Conservation (phyloP, 2,888 invertebrate species). For the Panzeria rudis region DNA sequence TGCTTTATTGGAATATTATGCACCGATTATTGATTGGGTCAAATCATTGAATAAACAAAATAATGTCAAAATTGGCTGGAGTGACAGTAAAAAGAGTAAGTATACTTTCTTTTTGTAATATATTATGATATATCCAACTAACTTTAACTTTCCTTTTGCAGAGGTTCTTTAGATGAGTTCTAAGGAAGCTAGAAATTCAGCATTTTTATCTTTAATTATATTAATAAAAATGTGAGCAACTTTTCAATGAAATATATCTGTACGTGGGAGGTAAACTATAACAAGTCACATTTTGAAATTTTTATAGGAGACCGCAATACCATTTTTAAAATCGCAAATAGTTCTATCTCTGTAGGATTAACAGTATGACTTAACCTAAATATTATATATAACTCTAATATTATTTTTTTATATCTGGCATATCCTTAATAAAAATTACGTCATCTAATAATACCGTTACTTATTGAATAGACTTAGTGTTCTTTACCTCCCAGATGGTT, state of each 20-base stretch:
- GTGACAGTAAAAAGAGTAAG: slow-evolving; percentile 79
- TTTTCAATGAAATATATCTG: background rate
- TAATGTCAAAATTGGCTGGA: slow-evolving; percentile 80
- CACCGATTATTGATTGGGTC: slow-evolving; percentile 84
- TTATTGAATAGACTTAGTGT: too few relatives aligned
- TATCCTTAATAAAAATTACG: too few relatives aligned
- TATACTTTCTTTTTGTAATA: background rate
- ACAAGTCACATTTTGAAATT: too few relatives aligned
- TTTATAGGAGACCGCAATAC: too few relatives aligned
- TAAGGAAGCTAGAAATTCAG: background rate
- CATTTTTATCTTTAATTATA: background rate
- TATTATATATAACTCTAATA: too few relatives aligned
- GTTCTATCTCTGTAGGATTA: too few relatives aligned
- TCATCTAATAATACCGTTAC: too few relatives aligned
- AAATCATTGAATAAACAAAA: slow-evolving; percentile 76
- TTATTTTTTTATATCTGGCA: too few relatives aligned
- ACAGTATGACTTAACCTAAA: too few relatives aligned
- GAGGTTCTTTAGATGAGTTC: slow-evolving; percentile 70
- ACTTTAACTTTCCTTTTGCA: slow-evolving; percentile 42
- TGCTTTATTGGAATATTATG: slow-evolving; percentile 91
- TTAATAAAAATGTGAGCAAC: background rate
- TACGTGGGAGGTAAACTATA: too few relatives aligned
- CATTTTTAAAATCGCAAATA: too few relatives aligned
- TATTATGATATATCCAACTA: background rate
- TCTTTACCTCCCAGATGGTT: too few relatives aligned